Conservation (phyloP, 2,888 invertebrate species). For the Rhyacophila evoluta region DNA sequence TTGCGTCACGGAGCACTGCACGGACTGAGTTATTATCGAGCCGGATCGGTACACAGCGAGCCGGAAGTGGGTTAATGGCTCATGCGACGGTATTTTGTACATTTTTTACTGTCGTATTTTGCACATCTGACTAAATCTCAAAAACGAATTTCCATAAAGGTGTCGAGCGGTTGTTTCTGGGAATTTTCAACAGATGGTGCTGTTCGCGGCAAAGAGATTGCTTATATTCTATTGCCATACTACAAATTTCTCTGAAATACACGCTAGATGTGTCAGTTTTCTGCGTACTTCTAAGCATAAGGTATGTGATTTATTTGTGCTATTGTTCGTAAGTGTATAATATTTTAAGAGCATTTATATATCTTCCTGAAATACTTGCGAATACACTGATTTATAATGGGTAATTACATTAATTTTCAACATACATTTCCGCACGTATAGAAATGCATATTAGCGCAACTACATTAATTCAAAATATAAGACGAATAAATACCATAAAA, state of each 20-base stretch:
- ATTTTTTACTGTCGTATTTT: background rate
- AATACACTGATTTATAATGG: no score
- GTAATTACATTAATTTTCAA: no score
- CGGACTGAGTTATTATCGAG: slow-evolving; percentile 11
- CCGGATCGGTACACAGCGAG: background rate
- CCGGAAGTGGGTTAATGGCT: slow-evolving; percentile 45
- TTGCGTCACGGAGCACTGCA: background rate
- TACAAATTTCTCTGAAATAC: background rate
- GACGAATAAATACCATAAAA: no score
- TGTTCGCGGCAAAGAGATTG: slow-evolving; percentile 5
- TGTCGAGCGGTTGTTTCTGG: slow-evolving; percentile 3
- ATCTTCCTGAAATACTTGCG: no score
- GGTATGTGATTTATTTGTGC: background rate
- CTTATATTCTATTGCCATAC: background rate
- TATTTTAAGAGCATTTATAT: background rate
- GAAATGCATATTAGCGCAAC: no score
- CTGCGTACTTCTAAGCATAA: background rate
- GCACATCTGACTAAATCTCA: slow-evolving; percentile 8
- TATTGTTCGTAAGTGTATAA: background rate
- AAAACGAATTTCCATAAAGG: slow-evolving; percentile 13
- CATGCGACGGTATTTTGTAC: slow-evolving; percentile 30
- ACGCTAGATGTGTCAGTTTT: background rate
- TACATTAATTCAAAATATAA: no score
- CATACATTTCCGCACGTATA: no score
- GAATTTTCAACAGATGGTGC: background rate